Conservation (phyloP, 2,797 vertebrate species). For the Gorsachius magnificus region DNA sequence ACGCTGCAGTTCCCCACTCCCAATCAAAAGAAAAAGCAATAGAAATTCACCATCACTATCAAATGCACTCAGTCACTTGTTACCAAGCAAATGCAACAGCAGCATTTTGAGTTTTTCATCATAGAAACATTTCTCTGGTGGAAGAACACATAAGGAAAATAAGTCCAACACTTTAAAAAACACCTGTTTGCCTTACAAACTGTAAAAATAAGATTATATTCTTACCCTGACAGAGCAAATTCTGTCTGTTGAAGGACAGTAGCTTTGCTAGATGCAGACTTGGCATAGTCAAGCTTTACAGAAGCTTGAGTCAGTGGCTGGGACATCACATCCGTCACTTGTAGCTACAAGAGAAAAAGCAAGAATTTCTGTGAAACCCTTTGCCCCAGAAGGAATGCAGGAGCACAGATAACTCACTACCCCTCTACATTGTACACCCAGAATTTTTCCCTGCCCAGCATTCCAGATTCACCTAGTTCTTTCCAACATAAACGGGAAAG, state of each 20-base stretch:
- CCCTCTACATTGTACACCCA: background rate
- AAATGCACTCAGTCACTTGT: rapidly evolving
- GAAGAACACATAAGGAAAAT: background rate
- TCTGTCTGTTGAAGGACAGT: constrained; percentile 84
- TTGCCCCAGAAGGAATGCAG: background rate
- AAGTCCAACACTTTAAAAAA: background rate
- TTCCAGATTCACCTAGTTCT: background rate
- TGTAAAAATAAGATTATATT: background rate
- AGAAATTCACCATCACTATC: background rate
- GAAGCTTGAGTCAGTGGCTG: constrained; percentile 86
- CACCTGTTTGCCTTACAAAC: background rate
- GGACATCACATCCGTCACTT: constrained; percentile 91
- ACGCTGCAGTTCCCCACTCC: background rate
- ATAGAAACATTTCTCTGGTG: background rate
- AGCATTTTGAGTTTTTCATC: background rate
- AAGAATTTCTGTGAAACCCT: background rate
- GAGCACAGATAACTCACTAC: background rate
- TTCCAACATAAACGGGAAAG: background rate
- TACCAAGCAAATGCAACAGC: background rate
- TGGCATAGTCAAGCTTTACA: constrained; percentile 88
- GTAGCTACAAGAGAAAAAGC: constrained; percentile 79
- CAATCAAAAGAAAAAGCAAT: background rate
- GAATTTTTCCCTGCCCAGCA: background rate
- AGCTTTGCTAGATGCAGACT: constrained; percentile 84
- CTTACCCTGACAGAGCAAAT: constrained; percentile 87